A percentile compares a stretch with the other conserved stretches of the same genome.
phyloP scores from a whole-genome alignment of 2,888 invertebrate species.

The Ectemnius cavifrons region DNA sequence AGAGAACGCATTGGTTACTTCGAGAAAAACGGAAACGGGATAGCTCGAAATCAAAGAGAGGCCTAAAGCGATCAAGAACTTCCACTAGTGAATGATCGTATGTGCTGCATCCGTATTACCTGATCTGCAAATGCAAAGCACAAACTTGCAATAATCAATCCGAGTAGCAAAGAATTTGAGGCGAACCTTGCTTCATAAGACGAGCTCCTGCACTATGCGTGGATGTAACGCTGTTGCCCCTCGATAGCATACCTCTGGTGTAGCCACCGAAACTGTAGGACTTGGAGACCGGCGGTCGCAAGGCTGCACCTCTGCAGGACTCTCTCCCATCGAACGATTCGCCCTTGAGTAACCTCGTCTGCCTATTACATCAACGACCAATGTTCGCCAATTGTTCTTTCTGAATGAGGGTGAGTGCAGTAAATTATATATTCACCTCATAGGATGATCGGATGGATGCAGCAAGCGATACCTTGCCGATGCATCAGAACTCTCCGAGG shows the following conservation, averaged over 20 bases:
- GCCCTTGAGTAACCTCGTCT: slow-evolving; percentile 77
- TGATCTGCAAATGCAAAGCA: slow-evolving; percentile 24
- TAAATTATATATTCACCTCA: slow-evolving; percentile 58
- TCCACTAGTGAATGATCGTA: background rate
- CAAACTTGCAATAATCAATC: slow-evolving; percentile 25
- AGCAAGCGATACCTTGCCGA: slow-evolving; percentile 72
- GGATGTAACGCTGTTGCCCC: slow-evolving; percentile 84
- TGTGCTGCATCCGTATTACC: slow-evolving; percentile 17
- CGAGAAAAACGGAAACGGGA: no score
- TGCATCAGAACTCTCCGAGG: slow-evolving; percentile 73
- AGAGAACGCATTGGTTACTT: no score
- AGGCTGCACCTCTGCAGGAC: slow-evolving; percentile 75
- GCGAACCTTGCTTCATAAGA: slow-evolving; percentile 87
- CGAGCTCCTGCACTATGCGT: slow-evolving; percentile 83
- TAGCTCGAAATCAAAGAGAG: background rate
- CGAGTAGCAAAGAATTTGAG: slow-evolving; percentile 20
- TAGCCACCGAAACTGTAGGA: slow-evolving; percentile 95
- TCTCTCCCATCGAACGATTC: slow-evolving; percentile 79
- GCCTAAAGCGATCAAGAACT: background rate
- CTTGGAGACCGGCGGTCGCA: slow-evolving; percentile 84
- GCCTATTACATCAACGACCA: slow-evolving; percentile 60
- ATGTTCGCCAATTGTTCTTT: slow-evolving; percentile 3
- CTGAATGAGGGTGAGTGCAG: no score
- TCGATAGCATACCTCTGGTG: slow-evolving; percentile 80
- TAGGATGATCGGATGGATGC: slow-evolving; percentile 72